phyloP scores from a whole-genome alignment of 2,888 invertebrate genomes.

The Luperina nickerlii region DNA sequence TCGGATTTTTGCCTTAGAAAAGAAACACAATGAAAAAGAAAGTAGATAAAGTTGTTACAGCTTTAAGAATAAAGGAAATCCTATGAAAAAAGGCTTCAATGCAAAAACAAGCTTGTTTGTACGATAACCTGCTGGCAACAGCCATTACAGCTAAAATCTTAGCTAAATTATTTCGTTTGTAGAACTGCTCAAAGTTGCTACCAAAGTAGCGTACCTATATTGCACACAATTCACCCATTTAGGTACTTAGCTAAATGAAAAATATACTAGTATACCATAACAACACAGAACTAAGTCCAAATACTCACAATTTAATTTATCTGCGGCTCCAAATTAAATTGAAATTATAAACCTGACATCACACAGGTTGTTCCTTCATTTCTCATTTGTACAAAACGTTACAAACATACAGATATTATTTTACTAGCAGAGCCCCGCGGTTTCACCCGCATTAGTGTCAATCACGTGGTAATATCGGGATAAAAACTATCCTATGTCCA shows the following conservation, averaged over 20 bases:
- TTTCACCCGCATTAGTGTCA: no score
- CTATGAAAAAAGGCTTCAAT: neutral
- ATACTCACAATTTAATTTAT: slow-evolving; percentile 29
- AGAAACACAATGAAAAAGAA: neutral
- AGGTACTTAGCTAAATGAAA: neutral
- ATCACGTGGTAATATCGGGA: no score
- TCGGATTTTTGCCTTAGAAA: neutral
- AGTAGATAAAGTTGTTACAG: neutral
- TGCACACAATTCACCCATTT: neutral
- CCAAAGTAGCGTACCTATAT: neutral
- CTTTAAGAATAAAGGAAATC: neutral
- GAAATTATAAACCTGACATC: slow-evolving; percentile 39
- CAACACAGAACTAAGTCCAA: slow-evolving; percentile 7
- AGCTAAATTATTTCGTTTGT: neutral
- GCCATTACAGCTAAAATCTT: neutral
- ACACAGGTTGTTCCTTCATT: slow-evolving; percentile 25
- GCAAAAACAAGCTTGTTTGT: neutral
- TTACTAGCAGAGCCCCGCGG: no score
- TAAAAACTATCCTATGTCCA: no score
- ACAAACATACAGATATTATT: neutral
- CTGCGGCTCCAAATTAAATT: slow-evolving; percentile 34
- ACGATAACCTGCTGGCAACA: neutral
- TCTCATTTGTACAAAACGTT: slow-evolving; percentile 21
- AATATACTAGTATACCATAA: slow-evolving; percentile 5
- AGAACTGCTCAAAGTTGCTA: neutral